These are phyloP conservation scores for Corydoras sp. DNA, from an alignment of 2,113 vertebrate species.

Conservation along the genomic window DNA sequence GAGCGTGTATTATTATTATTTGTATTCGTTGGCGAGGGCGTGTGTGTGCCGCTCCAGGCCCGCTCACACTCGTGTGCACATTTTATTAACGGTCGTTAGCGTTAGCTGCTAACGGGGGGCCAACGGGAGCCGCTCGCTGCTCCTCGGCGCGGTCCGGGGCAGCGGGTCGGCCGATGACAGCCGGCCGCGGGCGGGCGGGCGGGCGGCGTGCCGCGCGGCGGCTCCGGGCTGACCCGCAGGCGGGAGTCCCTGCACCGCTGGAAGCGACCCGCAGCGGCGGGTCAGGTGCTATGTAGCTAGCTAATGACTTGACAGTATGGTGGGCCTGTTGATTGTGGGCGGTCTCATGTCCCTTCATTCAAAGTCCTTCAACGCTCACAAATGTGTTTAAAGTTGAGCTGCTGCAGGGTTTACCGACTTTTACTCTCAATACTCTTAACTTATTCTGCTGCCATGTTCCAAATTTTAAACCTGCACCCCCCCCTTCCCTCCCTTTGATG, in stretches of 20 bases:
- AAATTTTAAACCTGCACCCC: too few relatives aligned
- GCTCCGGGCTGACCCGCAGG: not conserved
- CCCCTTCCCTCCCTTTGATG: too few relatives aligned
- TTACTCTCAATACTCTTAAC: too few relatives aligned
- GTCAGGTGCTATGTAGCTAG: conserved; percentile 16
- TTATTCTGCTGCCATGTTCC: too few relatives aligned
- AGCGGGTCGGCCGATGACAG: not conserved
- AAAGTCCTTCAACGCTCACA: conserved; percentile 8
- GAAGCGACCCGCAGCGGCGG: not conserved
- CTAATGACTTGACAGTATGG: conserved; percentile 39
- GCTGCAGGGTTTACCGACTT: too few relatives aligned
- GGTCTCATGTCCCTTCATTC: conserved; percentile 33
- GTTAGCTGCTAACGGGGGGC: not conserved
- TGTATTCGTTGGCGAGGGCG: conserved; percentile 1
- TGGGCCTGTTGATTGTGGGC: conserved; percentile 46
- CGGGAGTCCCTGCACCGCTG: not conserved
- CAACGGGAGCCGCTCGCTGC: not conserved
- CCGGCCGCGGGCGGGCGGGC: too few relatives aligned
- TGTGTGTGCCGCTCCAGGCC: conserved; percentile 61
- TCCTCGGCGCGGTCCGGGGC: not conserved
- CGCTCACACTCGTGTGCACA: conserved; percentile 39
- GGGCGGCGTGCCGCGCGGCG: too few relatives aligned
- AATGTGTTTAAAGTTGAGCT: too few relatives aligned
- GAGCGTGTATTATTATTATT: not conserved
- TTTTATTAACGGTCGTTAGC: conserved; percentile 38